Conservation (phyloP, 1,140 invertebrate species). For the Thalassaphorura encarpata region DNA sequence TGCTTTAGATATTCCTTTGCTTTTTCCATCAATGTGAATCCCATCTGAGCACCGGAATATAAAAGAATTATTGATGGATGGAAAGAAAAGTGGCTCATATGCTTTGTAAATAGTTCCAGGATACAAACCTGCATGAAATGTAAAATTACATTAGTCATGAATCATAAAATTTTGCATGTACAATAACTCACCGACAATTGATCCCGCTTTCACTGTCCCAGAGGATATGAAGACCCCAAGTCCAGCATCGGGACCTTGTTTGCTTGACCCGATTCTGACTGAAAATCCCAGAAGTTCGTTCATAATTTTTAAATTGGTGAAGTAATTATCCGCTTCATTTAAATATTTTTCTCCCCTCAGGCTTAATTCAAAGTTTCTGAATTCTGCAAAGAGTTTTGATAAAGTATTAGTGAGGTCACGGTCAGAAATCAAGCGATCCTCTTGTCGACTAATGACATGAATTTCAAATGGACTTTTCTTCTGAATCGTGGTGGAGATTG, state of each 20-base stretch:
- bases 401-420: neutral
- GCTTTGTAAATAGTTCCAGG: conserved; percentile 37
- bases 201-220: conserved; percentile 17
- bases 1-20: conserved; percentile 39
- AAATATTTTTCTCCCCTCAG: no score
- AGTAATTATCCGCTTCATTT: neutral
- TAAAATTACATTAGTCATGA: conserved; percentile 2
- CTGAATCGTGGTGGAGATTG: no score
- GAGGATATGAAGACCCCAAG: conserved; percentile 20
- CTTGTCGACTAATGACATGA: conserved; percentile 5
- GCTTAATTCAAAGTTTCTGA: neutral
- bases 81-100: conserved; percentile 43
- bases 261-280: conserved; percentile 5
- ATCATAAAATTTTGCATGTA: neutral
- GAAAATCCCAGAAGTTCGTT: conserved; percentile 17
- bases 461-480: neutral
- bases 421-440: conserved; percentile 1
- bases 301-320: conserved; percentile 10
- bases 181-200: conserved; percentile 19
- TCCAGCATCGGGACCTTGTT: no score
- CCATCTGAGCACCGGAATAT: conserved; percentile 43
- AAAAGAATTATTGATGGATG: conserved; percentile 41
- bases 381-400: neutral
- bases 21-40: conserved; percentile 42
- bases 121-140: conserved; percentile 15